Conservation (phyloP, 2,113 vertebrate species). For the Reinhardtius hippoglossoides region DNA sequence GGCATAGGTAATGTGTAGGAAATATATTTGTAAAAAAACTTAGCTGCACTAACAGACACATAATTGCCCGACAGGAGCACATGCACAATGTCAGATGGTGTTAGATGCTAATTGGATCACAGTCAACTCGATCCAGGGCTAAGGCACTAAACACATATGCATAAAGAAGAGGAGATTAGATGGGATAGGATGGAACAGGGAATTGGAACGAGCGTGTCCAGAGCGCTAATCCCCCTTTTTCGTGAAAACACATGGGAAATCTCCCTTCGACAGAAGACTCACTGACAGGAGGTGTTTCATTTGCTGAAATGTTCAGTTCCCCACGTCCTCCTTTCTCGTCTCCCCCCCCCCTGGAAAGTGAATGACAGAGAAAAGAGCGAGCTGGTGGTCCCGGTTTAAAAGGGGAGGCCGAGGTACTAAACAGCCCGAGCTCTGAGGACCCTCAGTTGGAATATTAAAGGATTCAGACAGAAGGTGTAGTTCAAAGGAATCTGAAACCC, state of each 20-base stretch:
- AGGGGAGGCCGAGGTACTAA: constrained; percentile 49
- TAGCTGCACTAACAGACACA: constrained; percentile 5
- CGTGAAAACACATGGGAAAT: constrained; percentile 68
- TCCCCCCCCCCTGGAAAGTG: constrained; percentile 24
- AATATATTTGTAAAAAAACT: background rate
- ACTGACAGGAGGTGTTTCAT: constrained; percentile 48
- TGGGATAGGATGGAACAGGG: constrained; percentile 45
- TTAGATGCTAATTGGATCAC: constrained; percentile 75
- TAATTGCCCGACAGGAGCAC: constrained; percentile 14
- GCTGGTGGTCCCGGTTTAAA: constrained; percentile 64
- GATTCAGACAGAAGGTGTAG: constrained; percentile 66
- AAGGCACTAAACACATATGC: constrained; percentile 66
- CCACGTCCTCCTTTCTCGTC: background rate
- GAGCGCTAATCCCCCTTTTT: constrained; percentile 62
- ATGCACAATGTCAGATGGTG: constrained; percentile 50
- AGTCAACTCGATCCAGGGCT: constrained; percentile 65
- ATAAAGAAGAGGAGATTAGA: constrained; percentile 62
- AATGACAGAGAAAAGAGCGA: constrained; percentile 50
- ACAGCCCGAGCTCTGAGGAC: constrained; percentile 63
- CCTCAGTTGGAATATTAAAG: constrained; percentile 65
- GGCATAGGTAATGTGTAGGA: background rate
- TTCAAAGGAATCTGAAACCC: constrained; percentile 65
- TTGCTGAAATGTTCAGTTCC: constrained; percentile 49
- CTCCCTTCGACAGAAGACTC: constrained; percentile 42
- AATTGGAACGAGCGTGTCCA: constrained; percentile 58